Evolutionary conservation across 2,888 invertebrate species (phyloP), one percentile per base, ranked within the genome.

Genomic region (Hirtodrosophila trivittata): DNA sequence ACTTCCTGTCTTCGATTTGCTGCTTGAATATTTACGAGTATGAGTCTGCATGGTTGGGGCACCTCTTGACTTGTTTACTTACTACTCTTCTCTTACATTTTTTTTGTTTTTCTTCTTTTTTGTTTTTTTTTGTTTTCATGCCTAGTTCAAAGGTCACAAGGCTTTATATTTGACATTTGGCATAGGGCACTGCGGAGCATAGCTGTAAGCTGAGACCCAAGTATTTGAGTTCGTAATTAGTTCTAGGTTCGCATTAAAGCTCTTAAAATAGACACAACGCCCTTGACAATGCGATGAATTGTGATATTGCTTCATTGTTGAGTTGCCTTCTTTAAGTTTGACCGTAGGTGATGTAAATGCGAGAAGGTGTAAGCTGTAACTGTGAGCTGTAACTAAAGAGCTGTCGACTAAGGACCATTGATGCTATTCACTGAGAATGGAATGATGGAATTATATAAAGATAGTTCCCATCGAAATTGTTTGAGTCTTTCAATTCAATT

Each of bases 1-100:
- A 83, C 80, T 80, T 80, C 86, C 80, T 86, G 86, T 66, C 78
- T 59, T 73, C 77, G 62, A 68, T 74, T 73, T 63, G 59, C 43
- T 43, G 57, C 74, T 68, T 55, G 59, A 68, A 65, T 68, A 64
- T 76, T 75, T 72, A n/a, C 9, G 28, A 3, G 18, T 21, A 21
- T 21, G 18, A 3, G 18, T 21, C 3, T 21, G 18, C 5, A 65
- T 68, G 58, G 35, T 13, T 60, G 56, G 14, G 51, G 68, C 68
- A 69, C 51, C 62, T 49, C 69, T 56, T 68, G 54, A 59, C 41
- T 16, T 28, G 28, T 47, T 26, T 26, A 13, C 14, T 49, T 28
- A 25, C 16, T 30, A 3, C 32, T 8, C 9, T 50, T 37, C 21
- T 18, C 14, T 28, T 28, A 2, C 28, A n/a, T 28, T 28, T 37